Evolutionary conservation across 2,888 invertebrate species (phyloP).

Genomic region (Drosophila mettleri): DNA sequence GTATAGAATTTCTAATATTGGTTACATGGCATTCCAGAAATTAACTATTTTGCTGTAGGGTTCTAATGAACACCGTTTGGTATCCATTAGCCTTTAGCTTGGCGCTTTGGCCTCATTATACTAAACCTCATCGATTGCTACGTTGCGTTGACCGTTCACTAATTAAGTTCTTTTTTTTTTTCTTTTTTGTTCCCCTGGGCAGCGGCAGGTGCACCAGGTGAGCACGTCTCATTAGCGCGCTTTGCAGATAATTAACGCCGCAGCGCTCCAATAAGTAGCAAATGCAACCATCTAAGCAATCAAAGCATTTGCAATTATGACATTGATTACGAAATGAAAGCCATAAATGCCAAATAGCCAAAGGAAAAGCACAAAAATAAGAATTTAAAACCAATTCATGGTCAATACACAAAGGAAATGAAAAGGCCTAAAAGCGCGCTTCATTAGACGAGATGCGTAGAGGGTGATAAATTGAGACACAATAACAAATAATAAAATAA

Average conservation of each 20-base stretch:
- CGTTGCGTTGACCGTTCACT: conserved; percentile 49
- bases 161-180: conserved; percentile 56
- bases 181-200: conserved; percentile 30
- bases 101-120: conserved; percentile 58
- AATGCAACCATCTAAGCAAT: conserved; percentile 47
- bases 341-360: conserved; percentile 34
- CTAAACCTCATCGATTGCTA: conserved; percentile 49
- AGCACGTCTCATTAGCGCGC: conserved; percentile 60
- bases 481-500: neutral
- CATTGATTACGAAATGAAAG: conserved; percentile 63
- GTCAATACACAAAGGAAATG: conserved; percentile 47
- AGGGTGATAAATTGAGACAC: neutral
- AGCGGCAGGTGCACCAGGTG: conserved; percentile 26
- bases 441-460: conserved; percentile 37
- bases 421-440: conserved; percentile 24
- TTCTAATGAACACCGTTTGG: conserved; percentile 54
- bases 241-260: conserved; percentile 58
- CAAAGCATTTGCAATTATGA: conserved; percentile 63
- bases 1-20: neutral
- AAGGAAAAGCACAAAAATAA: neutral
- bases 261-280: conserved; percentile 14
- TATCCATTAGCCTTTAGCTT: conserved; percentile 65
- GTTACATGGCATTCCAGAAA: conserved; percentile 1
- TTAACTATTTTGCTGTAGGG: conserved; percentile 15
- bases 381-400: conserved; percentile 14